phyloP scores from a whole-genome alignment of 2,888 invertebrate genomes.

The Globia sparganii region DNA sequence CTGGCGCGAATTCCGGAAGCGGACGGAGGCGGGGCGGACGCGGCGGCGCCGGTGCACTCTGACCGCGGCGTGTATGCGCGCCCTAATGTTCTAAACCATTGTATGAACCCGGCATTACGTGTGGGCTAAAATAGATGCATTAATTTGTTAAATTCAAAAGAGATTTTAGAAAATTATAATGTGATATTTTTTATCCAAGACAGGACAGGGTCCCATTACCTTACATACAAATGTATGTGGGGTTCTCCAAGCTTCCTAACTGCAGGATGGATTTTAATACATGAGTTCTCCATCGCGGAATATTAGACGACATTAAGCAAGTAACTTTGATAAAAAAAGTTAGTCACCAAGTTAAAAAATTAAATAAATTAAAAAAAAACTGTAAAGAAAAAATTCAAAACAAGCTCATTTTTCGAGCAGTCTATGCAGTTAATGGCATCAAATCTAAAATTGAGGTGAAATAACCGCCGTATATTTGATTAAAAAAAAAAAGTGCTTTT shows the following conservation, averaged over 20 bases:
- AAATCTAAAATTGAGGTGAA: neutral
- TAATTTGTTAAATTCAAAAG: slow-evolving; percentile 26
- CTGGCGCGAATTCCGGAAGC: slow-evolving; percentile 71
- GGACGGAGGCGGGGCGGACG: slow-evolving; percentile 63
- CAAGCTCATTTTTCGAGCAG: neutral
- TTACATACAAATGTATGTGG: neutral
- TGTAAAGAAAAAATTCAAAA: neutral
- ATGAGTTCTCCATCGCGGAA: neutral
- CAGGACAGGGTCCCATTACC: neutral
- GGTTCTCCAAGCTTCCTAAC: neutral
- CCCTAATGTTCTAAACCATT: slow-evolving; percentile 58
- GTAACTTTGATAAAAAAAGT: neutral
- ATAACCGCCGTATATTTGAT: neutral
- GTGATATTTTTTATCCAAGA: neutral
- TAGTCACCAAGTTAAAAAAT: neutral
- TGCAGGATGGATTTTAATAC: neutral
- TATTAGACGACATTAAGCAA: neutral
- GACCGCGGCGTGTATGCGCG: slow-evolving; percentile 63
- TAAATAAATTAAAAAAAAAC: neutral
- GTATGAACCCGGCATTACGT: slow-evolving; percentile 20
- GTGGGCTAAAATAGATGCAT: slow-evolving; percentile 4
- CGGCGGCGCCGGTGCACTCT: slow-evolving; percentile 66
- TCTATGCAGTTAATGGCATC: neutral
- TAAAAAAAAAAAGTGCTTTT: neutral
- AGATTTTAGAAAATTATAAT: neutral